Percentiles rank a stretch among this genome's conserved stretches.
Evolutionary conservation across 2,113 vertebrate genomes (phyloP).

Genomic region (Onychorhynchus coronatus): DNA sequence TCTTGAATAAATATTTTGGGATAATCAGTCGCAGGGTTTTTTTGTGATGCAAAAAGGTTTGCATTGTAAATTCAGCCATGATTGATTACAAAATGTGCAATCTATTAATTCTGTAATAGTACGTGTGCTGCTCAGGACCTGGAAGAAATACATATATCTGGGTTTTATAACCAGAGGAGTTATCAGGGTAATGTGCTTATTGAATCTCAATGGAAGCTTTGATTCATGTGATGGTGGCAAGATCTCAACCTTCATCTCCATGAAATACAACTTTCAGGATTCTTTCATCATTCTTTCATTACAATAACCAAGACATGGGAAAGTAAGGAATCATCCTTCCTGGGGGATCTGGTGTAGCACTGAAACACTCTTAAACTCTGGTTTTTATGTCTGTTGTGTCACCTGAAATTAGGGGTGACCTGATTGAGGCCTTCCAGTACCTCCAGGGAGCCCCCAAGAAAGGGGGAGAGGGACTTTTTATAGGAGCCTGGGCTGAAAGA

Average conservation of each 20-base stretch:
- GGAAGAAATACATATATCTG: constrained; percentile 13
- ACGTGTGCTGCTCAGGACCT: constrained; percentile 12
- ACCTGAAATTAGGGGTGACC: not conserved
- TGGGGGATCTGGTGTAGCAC: not conserved
- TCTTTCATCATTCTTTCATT: not conserved
- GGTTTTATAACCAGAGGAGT: constrained; percentile 31
- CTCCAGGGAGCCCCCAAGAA: not conserved
- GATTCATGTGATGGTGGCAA: constrained; percentile 44
- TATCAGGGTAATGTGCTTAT: constrained; percentile 50
- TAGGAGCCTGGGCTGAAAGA: not conserved
- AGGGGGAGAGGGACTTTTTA: not conserved
- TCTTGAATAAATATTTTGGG: constrained; percentile 50
- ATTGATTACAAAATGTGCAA: constrained; percentile 6
- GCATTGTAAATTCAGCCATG: constrained; percentile 16
- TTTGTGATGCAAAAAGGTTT: constrained; percentile 33
- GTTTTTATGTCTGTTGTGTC: rapidly evolving
- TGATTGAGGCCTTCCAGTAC: not conserved
- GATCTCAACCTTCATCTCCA: not conserved
- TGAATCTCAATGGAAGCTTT: constrained; percentile 55
- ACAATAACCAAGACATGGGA: rapidly evolving
- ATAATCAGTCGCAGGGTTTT: not conserved
- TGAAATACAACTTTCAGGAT: not conserved
- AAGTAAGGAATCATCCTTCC: not conserved
- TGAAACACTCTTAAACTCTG: not conserved
- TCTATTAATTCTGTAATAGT: constrained; percentile 42